These are phyloP conservation scores for Oscheius sp. DNA, from an alignment of 2,888 invertebrate species.

Conservation along the genomic window DNA sequence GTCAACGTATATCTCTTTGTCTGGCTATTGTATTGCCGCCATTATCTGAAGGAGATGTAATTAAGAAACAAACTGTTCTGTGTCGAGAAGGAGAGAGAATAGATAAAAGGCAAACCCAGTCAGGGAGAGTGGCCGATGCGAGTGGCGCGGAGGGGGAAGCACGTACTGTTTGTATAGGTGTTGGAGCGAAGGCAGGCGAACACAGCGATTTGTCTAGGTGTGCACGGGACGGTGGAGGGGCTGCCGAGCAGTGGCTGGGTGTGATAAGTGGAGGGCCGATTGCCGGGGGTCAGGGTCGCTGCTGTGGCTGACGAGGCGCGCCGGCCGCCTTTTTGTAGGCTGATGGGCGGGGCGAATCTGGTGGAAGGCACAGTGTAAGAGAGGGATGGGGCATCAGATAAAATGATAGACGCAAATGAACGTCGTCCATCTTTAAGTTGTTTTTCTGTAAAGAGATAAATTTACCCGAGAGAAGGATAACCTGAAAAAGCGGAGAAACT, in stretches of 20 bases:
- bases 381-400: constrained; percentile 24
- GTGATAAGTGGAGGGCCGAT: constrained; percentile 29
- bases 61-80: neutral
- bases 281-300: constrained; percentile 29
- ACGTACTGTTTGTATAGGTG: constrained; percentile 31
- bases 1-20: too few relatives aligned
- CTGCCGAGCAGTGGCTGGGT: constrained; percentile 30
- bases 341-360: constrained; percentile 13
- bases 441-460: too few relatives aligned
- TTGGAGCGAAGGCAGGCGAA: constrained; percentile 21
- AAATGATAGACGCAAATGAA: constrained; percentile 21
- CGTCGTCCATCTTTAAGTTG: neutral
- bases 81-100: neutral
- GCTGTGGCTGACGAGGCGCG: constrained; percentile 25
- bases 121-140: constrained; percentile 16
- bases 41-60: constrained; percentile 8
- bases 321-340: constrained; percentile 26
- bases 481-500: neutral
- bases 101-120: constrained; percentile 10
- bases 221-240: constrained; percentile 29
- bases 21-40: too few relatives aligned
- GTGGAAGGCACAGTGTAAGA: constrained; percentile 25
- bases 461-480: too few relatives aligned
- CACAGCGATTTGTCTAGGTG: constrained; percentile 21
- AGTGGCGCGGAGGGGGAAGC: constrained; percentile 18